Evolutionary conservation across 2,888 invertebrate species (phyloP), one percentile per base, ranked within the genome.

Genomic region (Nomada goodeniana): DNA sequence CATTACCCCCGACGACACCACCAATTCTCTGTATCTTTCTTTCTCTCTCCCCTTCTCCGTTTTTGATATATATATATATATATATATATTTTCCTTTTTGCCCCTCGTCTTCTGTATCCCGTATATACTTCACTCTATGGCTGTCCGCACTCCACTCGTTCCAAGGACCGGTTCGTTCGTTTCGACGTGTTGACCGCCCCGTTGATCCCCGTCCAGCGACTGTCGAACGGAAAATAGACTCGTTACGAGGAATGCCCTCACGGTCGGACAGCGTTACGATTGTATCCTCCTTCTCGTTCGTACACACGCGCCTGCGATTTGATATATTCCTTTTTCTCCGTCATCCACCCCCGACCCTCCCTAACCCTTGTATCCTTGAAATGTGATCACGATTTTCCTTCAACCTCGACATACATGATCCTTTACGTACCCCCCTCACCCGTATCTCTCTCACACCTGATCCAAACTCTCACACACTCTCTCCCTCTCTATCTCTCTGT

Each of bases 221-320:
- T 75, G 61, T 47, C 55, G 53, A 76, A 76, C 61, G 53, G 75
- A 75, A 60, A 78, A 76, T 10, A 78, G 44, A 60, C 60, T 50
- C 42, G 59, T 78, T 78, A 78, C 67, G 74, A 74, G 13, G 60
- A 50, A 60, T 47, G 47, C 15, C 47, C 47, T 3, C 47, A 15
- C 11, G 47, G 47, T 70, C 60, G 50, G 44, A 18, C 11, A 50
- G 23, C 23, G 29, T 11, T 9, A 15, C 20, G 3, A 50, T 61
- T 36, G 60, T 47, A 29, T 11, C 10, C 36, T 36, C n/a, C n/a
- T 52, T 44, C 11, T 4, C 23, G 23, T 18, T 10, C 15, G 50
- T 1, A 42, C 65, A 67, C 53, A 29, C 80, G 60, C 80, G 72
- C 72, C 53, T 80, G 59, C 47, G 42, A 72, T 71, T 52, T 15